Percentiles rank a stretch among this genome's conserved stretches.
These are phyloP conservation scores for Amblyjoppa fuscipennis DNA, from an alignment of 2,888 invertebrate species.

Conservation along the genomic window DNA sequence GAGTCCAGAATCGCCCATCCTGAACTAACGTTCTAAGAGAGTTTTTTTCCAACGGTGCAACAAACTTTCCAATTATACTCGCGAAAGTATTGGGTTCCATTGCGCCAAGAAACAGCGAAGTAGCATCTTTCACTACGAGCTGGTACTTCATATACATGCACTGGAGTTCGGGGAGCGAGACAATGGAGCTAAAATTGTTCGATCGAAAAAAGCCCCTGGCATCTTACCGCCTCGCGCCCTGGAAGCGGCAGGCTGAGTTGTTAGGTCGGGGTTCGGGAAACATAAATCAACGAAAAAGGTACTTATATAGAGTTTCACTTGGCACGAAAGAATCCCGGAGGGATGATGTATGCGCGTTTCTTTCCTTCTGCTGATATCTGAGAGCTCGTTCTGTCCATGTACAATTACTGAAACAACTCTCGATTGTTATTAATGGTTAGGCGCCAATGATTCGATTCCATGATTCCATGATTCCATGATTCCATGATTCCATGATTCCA, in stretches of 20 bases:
- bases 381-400: no score
- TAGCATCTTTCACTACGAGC: not conserved
- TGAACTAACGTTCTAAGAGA: not conserved
- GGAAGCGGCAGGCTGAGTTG: not conserved
- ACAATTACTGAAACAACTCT: not conserved
- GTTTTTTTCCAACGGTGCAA: not conserved
- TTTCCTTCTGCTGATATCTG: not conserved
- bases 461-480: no score
- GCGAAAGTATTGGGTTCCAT: conserved; percentile 27
- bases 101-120: conserved; percentile 12
- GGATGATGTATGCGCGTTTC: not conserved
- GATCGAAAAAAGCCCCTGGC: conserved; percentile 24
- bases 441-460: no score
- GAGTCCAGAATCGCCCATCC: not conserved
- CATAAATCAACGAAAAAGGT: conserved; percentile 24
- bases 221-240: conserved; percentile 10
- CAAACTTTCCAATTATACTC: conserved; percentile 62
- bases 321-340: conserved; percentile 10
- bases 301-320: conserved; percentile 12
- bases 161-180: not conserved
- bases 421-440: not conserved
- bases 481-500: no score
- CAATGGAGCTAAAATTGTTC: conserved; percentile 24
- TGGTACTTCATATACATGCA: conserved; percentile 9
- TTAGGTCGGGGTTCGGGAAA: conserved; percentile 2